These are phyloP conservation scores for Hypena proboscidalis DNA, from an alignment of 2,888 invertebrate genomes.

Conservation along the genomic window DNA sequence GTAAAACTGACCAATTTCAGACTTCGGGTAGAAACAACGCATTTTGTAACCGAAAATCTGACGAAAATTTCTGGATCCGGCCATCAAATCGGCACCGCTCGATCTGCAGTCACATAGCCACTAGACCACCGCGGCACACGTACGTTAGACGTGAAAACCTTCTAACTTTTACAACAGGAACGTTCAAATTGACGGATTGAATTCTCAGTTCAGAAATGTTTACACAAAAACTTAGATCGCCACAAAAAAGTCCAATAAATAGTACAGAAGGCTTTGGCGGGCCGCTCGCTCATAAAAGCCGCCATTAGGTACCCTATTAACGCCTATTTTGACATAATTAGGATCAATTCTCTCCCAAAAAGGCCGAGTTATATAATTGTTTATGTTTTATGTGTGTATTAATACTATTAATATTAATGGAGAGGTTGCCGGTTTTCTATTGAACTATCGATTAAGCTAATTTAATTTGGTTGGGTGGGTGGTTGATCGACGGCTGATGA, in stretches of 20 bases:
- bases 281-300: constrained; percentile 70
- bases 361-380: constrained; percentile 71
- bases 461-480: constrained; percentile 41
- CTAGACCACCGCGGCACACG: background rate
- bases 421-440: constrained; percentile 33
- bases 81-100: too few relatives aligned
- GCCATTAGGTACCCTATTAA: constrained; percentile 82
- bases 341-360: constrained; percentile 73
- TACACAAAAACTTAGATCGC: constrained; percentile 75
- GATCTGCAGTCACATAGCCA: too few relatives aligned
- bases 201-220: constrained; percentile 55
- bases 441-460: constrained; percentile 42
- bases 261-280: constrained; percentile 79
- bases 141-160: constrained; percentile 2
- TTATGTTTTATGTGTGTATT: constrained; percentile 67
- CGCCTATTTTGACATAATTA: constrained; percentile 85
- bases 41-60: too few relatives aligned
- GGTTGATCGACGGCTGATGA: constrained; percentile 39
- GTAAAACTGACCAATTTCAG: too few relatives aligned
- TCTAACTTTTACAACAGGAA: constrained; percentile 33
- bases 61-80: too few relatives aligned
- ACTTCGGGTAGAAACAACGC: too few relatives aligned
- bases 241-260: constrained; percentile 77
- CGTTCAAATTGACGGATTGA: constrained; percentile 62
- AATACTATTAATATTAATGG: constrained; percentile 58